Base-by-base conservation (phyloP, 2,797 vertebrate species). In the Sphenopsis melanotis region DNA sequence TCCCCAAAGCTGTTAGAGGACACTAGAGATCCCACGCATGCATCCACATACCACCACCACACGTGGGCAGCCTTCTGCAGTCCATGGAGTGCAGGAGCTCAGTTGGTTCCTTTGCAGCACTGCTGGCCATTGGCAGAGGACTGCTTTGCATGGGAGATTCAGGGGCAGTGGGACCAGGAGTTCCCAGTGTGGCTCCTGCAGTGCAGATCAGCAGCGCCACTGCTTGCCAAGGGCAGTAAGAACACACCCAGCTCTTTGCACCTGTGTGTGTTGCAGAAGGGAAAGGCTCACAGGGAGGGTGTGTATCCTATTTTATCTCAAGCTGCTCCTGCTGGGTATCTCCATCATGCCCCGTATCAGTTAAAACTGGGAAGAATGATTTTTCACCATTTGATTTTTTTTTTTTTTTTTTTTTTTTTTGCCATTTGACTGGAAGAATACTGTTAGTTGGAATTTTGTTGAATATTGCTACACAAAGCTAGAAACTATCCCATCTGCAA, bases 281-380 rank as follows among this genome's bases (percentile, higher is more conserved):
- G 36, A 11, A 41, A 4, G 19, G 42, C n/a, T 70, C 53, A 14
- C 12, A 3, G 6, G 15, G 55, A 36, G 34, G 11, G 23, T 57
- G 34, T 36, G 22, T 18, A 20, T 17, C 1, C 0, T 5, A 1
- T 14, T 55, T 47, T 24, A 24, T 39, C 36, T 76, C 39, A 39
- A 12, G 27, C 37, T 36, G 24, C 39, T 69, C 3, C 52, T 77
- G 30, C 66, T 41, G 71, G 50, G 57, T 4, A 16, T 50, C 12
- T 72, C 36, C n/a, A 20, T 42, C 27, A 8, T 0, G 0, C 9
- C n/a, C 47, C 0, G 0, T 32, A 17, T 57, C 44, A 36, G 5
- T 60, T 75, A 30, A 24, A 42, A 60, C 64, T 53, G n/a, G 7
- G 27, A 30, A 22, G 42, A 80, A 53, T 50, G 9, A 34, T 32